These are phyloP conservation scores for Acrocephalus arundinaceus DNA, from an alignment of 2,113 vertebrate genomes.

Conservation along the genomic window DNA sequence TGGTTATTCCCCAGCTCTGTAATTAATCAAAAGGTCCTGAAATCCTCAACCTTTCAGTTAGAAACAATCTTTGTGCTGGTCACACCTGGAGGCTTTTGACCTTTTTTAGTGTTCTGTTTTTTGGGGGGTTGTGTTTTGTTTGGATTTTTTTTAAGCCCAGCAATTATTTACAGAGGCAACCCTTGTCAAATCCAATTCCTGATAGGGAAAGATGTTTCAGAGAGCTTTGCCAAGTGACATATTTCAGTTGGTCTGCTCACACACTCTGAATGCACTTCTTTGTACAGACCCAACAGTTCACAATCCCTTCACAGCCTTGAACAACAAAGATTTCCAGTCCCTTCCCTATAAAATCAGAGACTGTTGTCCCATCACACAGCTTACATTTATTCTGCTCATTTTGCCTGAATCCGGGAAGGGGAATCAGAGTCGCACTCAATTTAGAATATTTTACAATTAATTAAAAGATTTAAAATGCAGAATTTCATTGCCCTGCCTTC, in stretches of 20 bases:
- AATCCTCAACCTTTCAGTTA: neutral
- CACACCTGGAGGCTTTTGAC: neutral
- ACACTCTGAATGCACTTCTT: neutral
- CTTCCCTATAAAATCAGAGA: neutral
- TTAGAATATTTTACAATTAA: neutral
- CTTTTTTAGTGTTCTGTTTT: neutral
- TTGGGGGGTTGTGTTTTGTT: neutral
- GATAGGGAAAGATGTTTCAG: neutral
- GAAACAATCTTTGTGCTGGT: neutral
- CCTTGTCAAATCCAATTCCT: neutral
- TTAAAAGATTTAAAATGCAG: neutral
- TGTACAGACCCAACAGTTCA: neutral
- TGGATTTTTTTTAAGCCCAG: neutral
- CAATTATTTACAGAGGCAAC: neutral
- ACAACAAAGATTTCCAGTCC: neutral
- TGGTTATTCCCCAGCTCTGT: neutral
- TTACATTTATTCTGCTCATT: neutral
- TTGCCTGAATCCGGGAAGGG: fast-evolving
- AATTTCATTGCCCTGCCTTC: neutral
- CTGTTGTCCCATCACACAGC: neutral
- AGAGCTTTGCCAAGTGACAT: neutral
- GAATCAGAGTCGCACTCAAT: neutral
- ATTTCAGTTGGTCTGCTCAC: neutral
- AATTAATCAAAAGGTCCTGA: constrained; percentile 13
- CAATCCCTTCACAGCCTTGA: neutral